These are phyloP conservation scores for Lepus timidus DNA, from an alignment of 2,113 vertebrate species.

Conservation along the genomic window DNA sequence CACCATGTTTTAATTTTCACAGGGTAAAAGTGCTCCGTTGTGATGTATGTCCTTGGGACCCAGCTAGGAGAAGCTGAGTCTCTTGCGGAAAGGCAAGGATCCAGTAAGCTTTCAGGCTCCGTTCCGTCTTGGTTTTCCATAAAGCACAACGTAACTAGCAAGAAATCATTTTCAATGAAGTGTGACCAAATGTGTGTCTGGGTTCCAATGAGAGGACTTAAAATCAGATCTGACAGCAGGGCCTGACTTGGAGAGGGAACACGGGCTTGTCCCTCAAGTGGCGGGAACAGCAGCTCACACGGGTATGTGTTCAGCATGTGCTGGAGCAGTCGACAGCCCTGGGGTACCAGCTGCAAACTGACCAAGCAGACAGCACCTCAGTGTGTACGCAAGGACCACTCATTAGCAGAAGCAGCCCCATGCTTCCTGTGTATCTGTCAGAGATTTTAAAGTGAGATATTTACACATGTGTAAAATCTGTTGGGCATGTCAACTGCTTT, in stretches of 20 bases:
- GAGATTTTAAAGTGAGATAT: slow-evolving; percentile 73
- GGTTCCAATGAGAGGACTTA: not conserved
- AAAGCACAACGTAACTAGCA: slow-evolving; percentile 48
- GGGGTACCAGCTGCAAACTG: not conserved
- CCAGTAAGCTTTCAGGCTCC: not conserved
- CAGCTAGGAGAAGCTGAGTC: slow-evolving; percentile 14
- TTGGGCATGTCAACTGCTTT: slow-evolving; percentile 72
- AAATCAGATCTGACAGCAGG: not conserved
- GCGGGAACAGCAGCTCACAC: not conserved
- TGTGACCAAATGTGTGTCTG: not conserved
- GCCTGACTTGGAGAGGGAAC: not conserved
- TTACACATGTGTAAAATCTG: slow-evolving; percentile 72
- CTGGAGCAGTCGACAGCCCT: not conserved
- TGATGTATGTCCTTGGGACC: slow-evolving; percentile 35
- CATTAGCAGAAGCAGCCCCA: not conserved
- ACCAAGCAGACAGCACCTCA: not conserved
- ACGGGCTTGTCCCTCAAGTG: not conserved
- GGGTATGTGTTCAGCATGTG: not conserved
- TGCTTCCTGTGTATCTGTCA: not conserved
- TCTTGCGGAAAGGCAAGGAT: slow-evolving; percentile 59
- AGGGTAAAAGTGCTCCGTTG: slow-evolving; percentile 51
- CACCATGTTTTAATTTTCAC: slow-evolving; percentile 61
- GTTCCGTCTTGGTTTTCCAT: slow-evolving; percentile 34
- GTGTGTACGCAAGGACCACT: not conserved
- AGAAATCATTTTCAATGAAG: not conserved